phyloP scores from a whole-genome alignment of 2,113 vertebrate genomes.

The Passer domesticus region DNA sequence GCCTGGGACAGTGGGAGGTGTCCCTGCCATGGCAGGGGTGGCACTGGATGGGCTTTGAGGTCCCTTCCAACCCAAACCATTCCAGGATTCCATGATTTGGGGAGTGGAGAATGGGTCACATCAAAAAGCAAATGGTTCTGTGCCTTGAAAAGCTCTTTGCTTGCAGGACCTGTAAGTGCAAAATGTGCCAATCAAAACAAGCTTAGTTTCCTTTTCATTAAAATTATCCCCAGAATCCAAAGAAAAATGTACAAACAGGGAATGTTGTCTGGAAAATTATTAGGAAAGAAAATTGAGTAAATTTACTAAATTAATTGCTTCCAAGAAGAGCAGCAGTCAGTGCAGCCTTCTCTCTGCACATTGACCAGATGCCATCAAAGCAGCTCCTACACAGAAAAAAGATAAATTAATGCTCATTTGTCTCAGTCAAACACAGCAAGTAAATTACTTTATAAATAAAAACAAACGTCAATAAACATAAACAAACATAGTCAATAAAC shows the following conservation, averaged over 20 bases:
- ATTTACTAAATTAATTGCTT: not conserved
- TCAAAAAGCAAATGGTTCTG: too few species aligned
- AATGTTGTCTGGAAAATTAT: not conserved
- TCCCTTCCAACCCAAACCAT: too few species aligned
- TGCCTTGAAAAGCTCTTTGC: too few species aligned
- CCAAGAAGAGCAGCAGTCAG: not conserved
- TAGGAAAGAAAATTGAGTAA: not conserved
- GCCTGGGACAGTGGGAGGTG: too few species aligned
- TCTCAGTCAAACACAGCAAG: slow-evolving; percentile 47
- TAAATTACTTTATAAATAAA: slow-evolving; percentile 46
- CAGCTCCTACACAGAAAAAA: slow-evolving; percentile 27
- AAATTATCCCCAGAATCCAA: not conserved
- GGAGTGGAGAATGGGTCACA: too few species aligned
- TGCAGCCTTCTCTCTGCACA: not conserved
- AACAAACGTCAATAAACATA: not conserved
- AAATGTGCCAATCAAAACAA: not conserved
- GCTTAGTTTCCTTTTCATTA: not conserved
- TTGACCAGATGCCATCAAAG: slow-evolving; percentile 41
- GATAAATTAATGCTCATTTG: slow-evolving; percentile 49
- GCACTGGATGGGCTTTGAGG: too few species aligned
- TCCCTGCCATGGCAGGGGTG: too few species aligned
- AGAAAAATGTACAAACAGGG: not conserved
- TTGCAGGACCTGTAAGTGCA: not conserved
- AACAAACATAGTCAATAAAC: slow-evolving; percentile 59
- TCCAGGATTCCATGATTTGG: too few species aligned